Percentiles rank a stretch among this genome's conserved stretches.
Evolutionary conservation across 2,888 invertebrate species (phyloP).

Genomic region (Plusia festucae): DNA sequence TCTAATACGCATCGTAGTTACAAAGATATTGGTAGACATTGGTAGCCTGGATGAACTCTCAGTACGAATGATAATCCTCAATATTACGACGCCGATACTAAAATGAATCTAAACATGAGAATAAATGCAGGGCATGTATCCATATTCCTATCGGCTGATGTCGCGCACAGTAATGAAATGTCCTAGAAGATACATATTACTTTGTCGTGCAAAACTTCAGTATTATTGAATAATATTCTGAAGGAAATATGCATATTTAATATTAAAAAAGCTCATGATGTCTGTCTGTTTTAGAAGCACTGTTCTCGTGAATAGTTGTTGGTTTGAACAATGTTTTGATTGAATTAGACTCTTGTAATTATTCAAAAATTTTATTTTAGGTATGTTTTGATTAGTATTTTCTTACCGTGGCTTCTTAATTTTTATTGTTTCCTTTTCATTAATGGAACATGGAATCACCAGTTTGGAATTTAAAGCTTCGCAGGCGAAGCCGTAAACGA

Average conservation of each 20-base stretch:
- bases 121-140: conserved; percentile 21
- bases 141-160: conserved; percentile 16
- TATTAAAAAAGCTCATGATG: neutral
- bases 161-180: conserved; percentile 48
- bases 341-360: too few relatives aligned
- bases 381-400: neutral
- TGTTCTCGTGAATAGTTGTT: too few relatives aligned
- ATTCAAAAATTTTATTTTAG: too few relatives aligned
- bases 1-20: too few relatives aligned
- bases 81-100: too few relatives aligned
- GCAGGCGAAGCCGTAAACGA: neutral
- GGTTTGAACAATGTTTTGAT: too few relatives aligned
- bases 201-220: conserved; percentile 29
- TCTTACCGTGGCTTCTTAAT: too few relatives aligned
- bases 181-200: conserved; percentile 22
- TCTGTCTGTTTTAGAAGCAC: neutral
- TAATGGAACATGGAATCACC: neutral
- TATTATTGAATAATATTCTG: conserved; percentile 24
- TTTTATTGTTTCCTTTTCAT: too few relatives aligned
- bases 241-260: neutral
- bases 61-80: too few relatives aligned
- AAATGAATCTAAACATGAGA: neutral
- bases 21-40: too few relatives aligned
- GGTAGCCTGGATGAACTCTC: too few relatives aligned
- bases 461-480: neutral